Conservation (phyloP, 2,113 vertebrate species). For the Holacanthus passer region DNA sequence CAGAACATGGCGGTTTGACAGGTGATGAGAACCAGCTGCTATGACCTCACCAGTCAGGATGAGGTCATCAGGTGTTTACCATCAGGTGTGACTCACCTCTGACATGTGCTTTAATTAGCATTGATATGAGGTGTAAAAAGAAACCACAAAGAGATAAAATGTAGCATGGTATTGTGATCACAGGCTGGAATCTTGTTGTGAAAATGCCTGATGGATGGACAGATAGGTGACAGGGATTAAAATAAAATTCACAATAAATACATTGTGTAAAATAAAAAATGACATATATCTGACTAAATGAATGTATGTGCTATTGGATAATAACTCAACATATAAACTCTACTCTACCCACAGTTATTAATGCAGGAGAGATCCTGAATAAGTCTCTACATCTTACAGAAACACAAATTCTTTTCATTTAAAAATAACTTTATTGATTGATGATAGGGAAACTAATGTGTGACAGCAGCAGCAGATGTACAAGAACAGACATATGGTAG, state of each 20-base stretch:
- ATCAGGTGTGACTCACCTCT: slow-evolving; percentile 32
- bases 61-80: slow-evolving; percentile 41
- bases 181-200: no score
- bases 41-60: slow-evolving; percentile 50
- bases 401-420: neutral
- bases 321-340: neutral
- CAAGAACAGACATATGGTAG: neutral
- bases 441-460: neutral
- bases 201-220: neutral
- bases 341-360: no score
- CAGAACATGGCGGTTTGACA: neutral
- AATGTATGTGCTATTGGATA: neutral
- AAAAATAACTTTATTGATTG: neutral
- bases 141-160: neutral
- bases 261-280: no score
- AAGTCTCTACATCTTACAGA: neutral
- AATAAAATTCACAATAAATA: no score
- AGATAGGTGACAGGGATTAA: no score
- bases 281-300: neutral
- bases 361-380: no score
- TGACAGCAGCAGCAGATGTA: neutral
- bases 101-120: no score
- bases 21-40: neutral
- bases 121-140: neutral
- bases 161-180: neutral